These are phyloP conservation scores for Nemotelus pantherinus DNA, from an alignment of 2,888 invertebrate genomes.

Conservation along the genomic window DNA sequence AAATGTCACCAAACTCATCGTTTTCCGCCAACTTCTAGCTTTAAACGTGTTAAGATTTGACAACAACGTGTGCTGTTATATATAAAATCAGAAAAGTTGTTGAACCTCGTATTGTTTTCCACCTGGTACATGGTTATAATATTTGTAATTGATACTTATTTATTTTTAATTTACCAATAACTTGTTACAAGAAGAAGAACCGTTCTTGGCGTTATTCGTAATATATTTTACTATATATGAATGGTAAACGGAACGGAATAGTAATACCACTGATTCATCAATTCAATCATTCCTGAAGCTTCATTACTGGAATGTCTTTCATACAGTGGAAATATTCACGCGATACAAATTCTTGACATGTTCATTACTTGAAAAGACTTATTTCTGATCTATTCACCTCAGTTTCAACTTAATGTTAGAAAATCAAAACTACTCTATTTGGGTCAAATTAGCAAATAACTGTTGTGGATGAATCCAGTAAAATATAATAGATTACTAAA, in stretches of 20 bases:
- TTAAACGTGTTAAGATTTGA: neutral
- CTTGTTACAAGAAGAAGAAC: neutral
- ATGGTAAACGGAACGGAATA: conserved; percentile 21
- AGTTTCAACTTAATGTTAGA: neutral
- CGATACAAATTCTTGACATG: neutral
- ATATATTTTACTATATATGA: neutral
- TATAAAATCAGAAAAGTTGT: neutral
- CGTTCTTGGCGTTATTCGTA: conserved; percentile 31
- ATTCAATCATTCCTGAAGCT: conserved; percentile 15
- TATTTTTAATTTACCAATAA: too few relatives aligned
- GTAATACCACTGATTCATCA: conserved; percentile 55
- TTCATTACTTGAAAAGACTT: neutral
- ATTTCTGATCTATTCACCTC: neutral
- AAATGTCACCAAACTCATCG: too few relatives aligned
- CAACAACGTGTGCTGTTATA: neutral
- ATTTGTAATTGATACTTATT: too few relatives aligned
- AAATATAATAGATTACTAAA: too few relatives aligned
- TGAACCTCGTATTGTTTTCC: too few relatives aligned
- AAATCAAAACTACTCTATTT: too few relatives aligned
- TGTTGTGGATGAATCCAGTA: too few relatives aligned
- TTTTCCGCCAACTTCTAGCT: too few relatives aligned
- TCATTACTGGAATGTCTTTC: conserved; percentile 50
- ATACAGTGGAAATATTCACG: conserved; percentile 31
- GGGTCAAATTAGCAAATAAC: too few relatives aligned
- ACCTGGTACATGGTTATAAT: too few relatives aligned